A percentile compares a stretch with the other conserved stretches of the same genome.
Evolutionary conservation across 92 coral and sea anemone genomes (phyloP).

Genomic region (Virgularia gustaviana): DNA sequence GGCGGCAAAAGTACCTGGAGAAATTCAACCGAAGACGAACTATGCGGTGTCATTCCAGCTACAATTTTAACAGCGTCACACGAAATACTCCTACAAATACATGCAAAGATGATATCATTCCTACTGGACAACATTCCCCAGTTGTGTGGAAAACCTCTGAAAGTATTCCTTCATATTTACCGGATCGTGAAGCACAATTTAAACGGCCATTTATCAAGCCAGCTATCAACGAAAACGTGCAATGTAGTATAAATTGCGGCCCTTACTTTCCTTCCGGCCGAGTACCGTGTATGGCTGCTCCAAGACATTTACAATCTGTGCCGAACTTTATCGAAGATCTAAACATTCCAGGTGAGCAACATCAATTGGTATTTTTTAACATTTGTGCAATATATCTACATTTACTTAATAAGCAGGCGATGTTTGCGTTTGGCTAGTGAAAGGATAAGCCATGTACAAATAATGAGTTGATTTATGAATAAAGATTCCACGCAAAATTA

Average conservation of each 20-base stretch:
- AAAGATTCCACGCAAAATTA: no score
- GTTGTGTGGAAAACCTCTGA: conserved; percentile 28
- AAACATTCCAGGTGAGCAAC: conserved; percentile 73
- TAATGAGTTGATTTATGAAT: no score
- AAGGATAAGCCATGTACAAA: conserved; percentile 3
- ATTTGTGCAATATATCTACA: no score
- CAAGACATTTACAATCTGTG: conserved; percentile 57
- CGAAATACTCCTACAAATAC: background rate
- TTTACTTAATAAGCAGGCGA: background rate
- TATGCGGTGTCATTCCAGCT: conserved; percentile 25
- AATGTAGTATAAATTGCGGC: conserved; percentile 41
- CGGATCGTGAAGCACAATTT: conserved; percentile 9
- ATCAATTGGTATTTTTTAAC: no score
- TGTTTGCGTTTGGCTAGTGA: background rate
- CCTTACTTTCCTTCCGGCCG: conserved; percentile 95
- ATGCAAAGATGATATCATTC: background rate
- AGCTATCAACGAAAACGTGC: background rate
- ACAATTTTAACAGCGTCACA: conserved; percentile 2
- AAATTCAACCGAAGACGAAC: conserved; percentile 53
- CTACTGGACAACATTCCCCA: background rate
- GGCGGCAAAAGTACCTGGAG: conserved; percentile 64
- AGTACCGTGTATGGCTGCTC: conserved; percentile 67
- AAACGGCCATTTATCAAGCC: background rate
- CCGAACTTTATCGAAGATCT: conserved; percentile 74
- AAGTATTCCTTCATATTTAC: conserved; percentile 1